phyloP scores from a whole-genome alignment of 2,888 invertebrate genomes.

The Idaea dimidiata region DNA sequence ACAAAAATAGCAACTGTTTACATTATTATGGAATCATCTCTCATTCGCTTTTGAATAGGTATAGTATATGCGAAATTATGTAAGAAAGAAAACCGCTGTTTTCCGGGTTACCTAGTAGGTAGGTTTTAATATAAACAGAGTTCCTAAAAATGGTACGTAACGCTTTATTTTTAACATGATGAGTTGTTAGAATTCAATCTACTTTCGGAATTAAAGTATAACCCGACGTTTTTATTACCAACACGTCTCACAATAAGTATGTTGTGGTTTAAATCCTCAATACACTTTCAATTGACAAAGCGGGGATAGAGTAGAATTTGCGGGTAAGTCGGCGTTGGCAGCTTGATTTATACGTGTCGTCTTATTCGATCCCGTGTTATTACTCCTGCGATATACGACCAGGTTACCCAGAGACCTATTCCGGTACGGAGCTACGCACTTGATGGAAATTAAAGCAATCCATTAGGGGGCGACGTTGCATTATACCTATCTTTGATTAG shows the following conservation, averaged over 20 bases:
- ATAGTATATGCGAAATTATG: neutral
- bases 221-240: neutral
- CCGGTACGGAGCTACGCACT: conserved; percentile 29
- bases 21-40: neutral
- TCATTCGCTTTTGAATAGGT: neutral
- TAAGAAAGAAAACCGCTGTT: neutral
- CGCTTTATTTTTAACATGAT: neutral
- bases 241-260: neutral
- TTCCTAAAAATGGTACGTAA: neutral
- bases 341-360: conserved; percentile 46
- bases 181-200: neutral
- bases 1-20: neutral
- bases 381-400: conserved; percentile 34
- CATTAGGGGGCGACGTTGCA: conserved; percentile 20
- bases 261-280: conserved; percentile 7
- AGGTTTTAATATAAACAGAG: neutral
- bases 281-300: conserved; percentile 31
- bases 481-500: conserved; percentile 8
- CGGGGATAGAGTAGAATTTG: conserved; percentile 32
- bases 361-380: conserved; percentile 44
- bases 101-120: neutral
- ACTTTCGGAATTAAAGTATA: neutral
- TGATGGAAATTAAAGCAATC: conserved; percentile 29
- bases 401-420: conserved; percentile 34
- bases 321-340: conserved; percentile 37